Percentiles rank a stretch among this genome's conserved stretches.
These are phyloP conservation scores for Drosophila bipectinata DNA, from an alignment of 1,140 invertebrate species.

Conservation along the genomic window DNA sequence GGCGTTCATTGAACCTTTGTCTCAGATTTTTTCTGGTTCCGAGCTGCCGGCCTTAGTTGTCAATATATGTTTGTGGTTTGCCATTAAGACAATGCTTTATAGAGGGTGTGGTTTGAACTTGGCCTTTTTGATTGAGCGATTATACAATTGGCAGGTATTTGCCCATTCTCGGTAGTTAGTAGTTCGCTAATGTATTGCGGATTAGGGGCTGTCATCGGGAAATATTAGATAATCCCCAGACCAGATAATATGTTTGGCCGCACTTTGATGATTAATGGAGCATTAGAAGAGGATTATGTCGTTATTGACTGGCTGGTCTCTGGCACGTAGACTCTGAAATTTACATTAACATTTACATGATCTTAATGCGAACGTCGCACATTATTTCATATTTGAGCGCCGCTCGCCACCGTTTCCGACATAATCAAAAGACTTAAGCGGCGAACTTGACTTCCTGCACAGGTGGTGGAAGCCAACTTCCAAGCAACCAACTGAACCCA, in stretches of 20 bases:
- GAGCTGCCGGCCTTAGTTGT: slow-evolving; percentile 63
- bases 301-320: slow-evolving; percentile 11
- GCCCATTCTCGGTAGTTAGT: slow-evolving; percentile 17
- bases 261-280: slow-evolving; percentile 26
- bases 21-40: slow-evolving; percentile 29
- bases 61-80: slow-evolving; percentile 52
- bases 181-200: slow-evolving; percentile 28
- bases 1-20: slow-evolving; percentile 61
- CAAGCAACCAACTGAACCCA: background rate
- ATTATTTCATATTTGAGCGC: slow-evolving; percentile 36
- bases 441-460: slow-evolving; percentile 70
- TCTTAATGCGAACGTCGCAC: slow-evolving; percentile 32
- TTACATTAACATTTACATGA: slow-evolving; percentile 45
- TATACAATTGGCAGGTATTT: slow-evolving; percentile 34
- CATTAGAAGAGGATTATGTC: slow-evolving; percentile 50
- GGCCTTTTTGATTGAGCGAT: slow-evolving; percentile 69
- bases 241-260: slow-evolving; percentile 14
- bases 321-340: slow-evolving; percentile 60
- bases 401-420: slow-evolving; percentile 34
- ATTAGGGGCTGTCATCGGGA: slow-evolving; percentile 35
- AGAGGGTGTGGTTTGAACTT: slow-evolving; percentile 76
- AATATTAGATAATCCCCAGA: slow-evolving; percentile 31
- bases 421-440: slow-evolving; percentile 74
- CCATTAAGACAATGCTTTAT: slow-evolving; percentile 54
- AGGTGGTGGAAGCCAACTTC: slow-evolving; percentile 5